Evolutionary conservation across 1,140 invertebrate species (phyloP).

Genomic region (Ips nitidus): DNA sequence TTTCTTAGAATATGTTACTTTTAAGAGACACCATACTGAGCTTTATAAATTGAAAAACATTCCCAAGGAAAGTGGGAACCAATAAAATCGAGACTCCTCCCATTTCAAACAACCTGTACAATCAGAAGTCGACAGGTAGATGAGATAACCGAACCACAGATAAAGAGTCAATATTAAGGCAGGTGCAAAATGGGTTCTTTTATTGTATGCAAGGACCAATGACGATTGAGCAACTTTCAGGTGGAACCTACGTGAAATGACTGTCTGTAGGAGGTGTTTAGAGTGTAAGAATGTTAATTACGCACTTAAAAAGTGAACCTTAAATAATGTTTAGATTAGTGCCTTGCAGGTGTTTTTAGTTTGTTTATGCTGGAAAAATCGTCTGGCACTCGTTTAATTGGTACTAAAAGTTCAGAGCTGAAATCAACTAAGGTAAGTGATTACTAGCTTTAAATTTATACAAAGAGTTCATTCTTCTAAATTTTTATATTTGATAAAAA

Average conservation of each 20-base stretch:
- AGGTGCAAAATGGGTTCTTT: neutral
- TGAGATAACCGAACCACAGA: neutral
- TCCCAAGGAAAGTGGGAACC: neutral
- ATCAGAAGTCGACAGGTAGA: slow-evolving; percentile 13
- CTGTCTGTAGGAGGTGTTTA: too few species aligned
- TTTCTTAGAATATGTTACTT: too few species aligned
- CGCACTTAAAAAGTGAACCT: too few species aligned
- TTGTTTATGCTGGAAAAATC: slow-evolving; percentile 4
- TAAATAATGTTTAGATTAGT: slow-evolving; percentile 6
- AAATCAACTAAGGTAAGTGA: neutral
- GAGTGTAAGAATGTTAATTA: too few species aligned
- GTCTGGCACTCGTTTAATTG: neutral
- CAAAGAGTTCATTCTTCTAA: too few species aligned
- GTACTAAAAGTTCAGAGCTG: neutral
- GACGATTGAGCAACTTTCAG: neutral
- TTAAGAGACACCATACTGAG: too few species aligned
- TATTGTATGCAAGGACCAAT: neutral
- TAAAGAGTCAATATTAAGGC: slow-evolving; percentile 1
- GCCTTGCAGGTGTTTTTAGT: slow-evolving; percentile 4
- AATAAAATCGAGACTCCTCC: slow-evolving; percentile 1
- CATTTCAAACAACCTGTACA: neutral
- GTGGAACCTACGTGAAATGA: too few species aligned
- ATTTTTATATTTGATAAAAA: too few species aligned
- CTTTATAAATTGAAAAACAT: too few species aligned
- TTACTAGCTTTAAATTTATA: too few species aligned